Percentiles rank a stretch among this genome's conserved stretches.
These are phyloP conservation scores for Artibeus lituratus DNA, from an alignment of 2,797 vertebrate species.

Conservation along the genomic window DNA sequence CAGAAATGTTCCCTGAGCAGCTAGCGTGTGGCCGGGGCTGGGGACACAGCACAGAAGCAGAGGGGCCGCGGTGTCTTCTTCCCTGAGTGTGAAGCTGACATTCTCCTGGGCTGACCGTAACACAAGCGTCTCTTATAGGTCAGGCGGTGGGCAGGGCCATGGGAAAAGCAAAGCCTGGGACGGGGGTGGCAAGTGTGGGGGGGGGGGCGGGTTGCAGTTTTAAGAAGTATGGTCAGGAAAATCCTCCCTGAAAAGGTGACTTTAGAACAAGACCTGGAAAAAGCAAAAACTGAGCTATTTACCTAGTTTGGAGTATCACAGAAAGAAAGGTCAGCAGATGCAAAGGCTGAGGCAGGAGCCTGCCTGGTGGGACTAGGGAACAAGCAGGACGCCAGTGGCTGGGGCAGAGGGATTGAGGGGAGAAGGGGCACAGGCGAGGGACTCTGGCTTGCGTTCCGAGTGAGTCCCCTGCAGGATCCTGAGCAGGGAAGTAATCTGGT, in stretches of 20 bases:
- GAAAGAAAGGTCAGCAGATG: not conserved
- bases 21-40: not conserved
- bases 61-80: accelerated
- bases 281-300: not conserved
- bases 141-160: accelerated
- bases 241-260: not conserved
- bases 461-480: not conserved
- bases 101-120: no score
- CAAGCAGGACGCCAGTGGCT: not conserved
- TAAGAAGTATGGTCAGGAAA: not conserved
- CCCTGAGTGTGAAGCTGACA: not conserved
- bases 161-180: not conserved
- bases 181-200: accelerated
- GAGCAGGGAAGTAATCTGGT: not conserved
- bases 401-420: not conserved
- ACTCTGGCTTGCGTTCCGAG: not conserved
- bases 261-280: not conserved
- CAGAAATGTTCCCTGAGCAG: not conserved
- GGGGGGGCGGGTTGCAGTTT: not conserved
- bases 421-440: not conserved
- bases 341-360: not conserved
- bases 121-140: accelerated
- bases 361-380: not conserved
- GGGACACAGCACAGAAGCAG: not conserved
- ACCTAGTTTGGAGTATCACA: not conserved